Conservation (phyloP, 2,797 vertebrate genomes). For the Poecilia wingei region DNA sequence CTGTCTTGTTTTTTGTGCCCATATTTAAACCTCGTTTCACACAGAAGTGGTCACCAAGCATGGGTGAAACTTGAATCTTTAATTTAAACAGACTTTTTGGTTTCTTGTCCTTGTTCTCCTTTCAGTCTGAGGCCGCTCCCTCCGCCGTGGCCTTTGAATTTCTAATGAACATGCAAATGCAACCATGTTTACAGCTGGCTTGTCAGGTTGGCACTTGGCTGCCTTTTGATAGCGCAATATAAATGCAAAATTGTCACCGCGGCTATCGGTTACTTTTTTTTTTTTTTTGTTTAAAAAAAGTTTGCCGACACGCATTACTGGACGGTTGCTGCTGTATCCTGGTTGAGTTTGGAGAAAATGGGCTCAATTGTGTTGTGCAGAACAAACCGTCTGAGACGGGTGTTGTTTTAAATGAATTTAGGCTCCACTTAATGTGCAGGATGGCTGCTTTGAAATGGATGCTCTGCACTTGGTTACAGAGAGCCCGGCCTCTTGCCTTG, state of each 20-base stretch:
- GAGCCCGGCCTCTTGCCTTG: slow-evolving; percentile 37
- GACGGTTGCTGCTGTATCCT: slow-evolving; percentile 1
- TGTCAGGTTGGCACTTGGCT: slow-evolving; percentile 52
- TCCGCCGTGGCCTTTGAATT: slow-evolving; percentile 68
- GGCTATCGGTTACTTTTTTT: slow-evolving; percentile 44
- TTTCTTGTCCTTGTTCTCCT: neutral
- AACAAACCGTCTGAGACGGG: neutral
- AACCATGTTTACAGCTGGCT: slow-evolving; percentile 54
- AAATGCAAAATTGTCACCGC: slow-evolving; percentile 62
- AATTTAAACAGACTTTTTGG: neutral
- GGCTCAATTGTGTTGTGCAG: neutral
- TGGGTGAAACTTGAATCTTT: neutral
- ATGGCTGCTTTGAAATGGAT: slow-evolving; percentile 37
- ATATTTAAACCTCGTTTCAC: neutral
- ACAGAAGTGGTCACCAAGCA: neutral
- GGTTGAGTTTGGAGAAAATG: slow-evolving; percentile 13
- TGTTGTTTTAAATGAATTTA: slow-evolving; percentile 20
- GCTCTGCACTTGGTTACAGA: slow-evolving; percentile 37
- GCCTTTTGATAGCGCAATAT: slow-evolving; percentile 60
- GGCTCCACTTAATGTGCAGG: neutral
- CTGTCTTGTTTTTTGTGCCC: neutral
- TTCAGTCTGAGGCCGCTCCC: slow-evolving; percentile 35
- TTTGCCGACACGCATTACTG: slow-evolving; percentile 22
- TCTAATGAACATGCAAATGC: slow-evolving; percentile 75
- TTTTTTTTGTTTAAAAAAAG: neutral